Evolutionary conservation across 2,888 invertebrate genomes (phyloP), one percentile per base, ranked within the genome.

Genomic region (Limnephilus marmoratus): DNA sequence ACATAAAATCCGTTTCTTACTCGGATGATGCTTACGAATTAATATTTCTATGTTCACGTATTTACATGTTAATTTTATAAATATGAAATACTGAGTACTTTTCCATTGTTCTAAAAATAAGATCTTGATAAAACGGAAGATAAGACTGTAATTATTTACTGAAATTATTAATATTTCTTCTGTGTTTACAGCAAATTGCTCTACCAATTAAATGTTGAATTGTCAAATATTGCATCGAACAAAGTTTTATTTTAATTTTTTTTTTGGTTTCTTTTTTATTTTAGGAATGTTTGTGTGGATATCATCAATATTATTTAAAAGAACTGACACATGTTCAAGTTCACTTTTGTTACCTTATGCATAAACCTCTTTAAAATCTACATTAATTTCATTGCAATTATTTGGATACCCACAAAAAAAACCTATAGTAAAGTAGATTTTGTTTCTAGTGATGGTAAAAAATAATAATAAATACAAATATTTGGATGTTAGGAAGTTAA

Each of bases 171-270:
- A 68, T 68, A 68, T 24, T 68, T 68, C 68, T 68, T 68, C 68
- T 68, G 68, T 68, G 68, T 68, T 68, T 68, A 68, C 68, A 68
- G 68, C 24, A 68, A 68, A 68, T 68, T 68, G 68, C 68, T 24
- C 9, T n/a, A 68, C 24, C 68, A 68, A 68, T 24, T 68, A 68
- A 68, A 68, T 68, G 68, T n/a, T 68, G 68, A 68, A 68, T 68
- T n/a, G 68, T 68, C n/a, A 68, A 49, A 45, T 45, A 45, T 31
- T 49, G 86, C 87, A 87, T 53, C n/a, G 49, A 87, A 49, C 87
- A 87, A 87, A 87, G 45, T 31, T 86, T 68, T 68, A 0, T 68
- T 7, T 86, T 68, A 7, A 1, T 24, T 7, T 18, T 24, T 68
- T 68, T 24, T 7, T 31, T 31, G 31, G 18, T 68, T 68, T 68